A percentile compares a stretch with the other conserved stretches of the same genome.
These are phyloP conservation scores for Heliconius erato DNA, from an alignment of 2,888 invertebrate genomes.

Conservation along the genomic window DNA sequence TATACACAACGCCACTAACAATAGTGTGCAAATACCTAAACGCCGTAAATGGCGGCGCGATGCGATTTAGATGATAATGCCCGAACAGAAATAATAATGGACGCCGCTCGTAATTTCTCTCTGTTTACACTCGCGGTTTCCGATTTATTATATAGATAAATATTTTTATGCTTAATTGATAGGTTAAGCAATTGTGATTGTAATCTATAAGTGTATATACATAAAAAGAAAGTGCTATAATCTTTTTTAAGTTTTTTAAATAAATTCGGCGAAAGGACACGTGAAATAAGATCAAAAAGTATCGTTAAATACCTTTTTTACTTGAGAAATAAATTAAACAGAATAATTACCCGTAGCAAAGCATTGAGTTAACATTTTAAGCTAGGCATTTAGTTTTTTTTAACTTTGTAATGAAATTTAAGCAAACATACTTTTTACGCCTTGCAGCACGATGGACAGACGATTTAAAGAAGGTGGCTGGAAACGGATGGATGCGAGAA, in stretches of 20 bases:
- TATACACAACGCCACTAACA: constrained; percentile 86
- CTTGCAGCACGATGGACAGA: no score
- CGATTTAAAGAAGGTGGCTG: no score
- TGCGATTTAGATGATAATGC: constrained; percentile 86
- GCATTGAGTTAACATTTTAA: not conserved
- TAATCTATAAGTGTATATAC: not conserved
- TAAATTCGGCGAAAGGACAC: not conserved
- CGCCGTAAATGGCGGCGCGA: constrained; percentile 82
- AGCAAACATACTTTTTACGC: no score
- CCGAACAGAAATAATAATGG: constrained; percentile 80
- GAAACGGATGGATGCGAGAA: no score
- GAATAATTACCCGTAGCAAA: not conserved
- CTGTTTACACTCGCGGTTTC: constrained; percentile 65
- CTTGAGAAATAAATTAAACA: not conserved
- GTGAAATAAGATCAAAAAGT: not conserved
- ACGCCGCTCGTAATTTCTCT: constrained; percentile 69
- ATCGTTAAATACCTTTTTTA: not conserved
- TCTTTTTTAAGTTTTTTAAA: not conserved
- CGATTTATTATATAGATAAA: constrained; percentile 51
- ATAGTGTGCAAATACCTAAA: constrained; percentile 86
- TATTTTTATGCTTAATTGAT: constrained; percentile 47
- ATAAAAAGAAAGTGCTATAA: not conserved
- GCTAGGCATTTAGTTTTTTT: no score
- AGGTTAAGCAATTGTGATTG: not conserved
- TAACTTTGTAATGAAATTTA: no score